Conservation (phyloP, 2,113 vertebrate genomes). For the Protobothrops mucrosquamatus region DNA sequence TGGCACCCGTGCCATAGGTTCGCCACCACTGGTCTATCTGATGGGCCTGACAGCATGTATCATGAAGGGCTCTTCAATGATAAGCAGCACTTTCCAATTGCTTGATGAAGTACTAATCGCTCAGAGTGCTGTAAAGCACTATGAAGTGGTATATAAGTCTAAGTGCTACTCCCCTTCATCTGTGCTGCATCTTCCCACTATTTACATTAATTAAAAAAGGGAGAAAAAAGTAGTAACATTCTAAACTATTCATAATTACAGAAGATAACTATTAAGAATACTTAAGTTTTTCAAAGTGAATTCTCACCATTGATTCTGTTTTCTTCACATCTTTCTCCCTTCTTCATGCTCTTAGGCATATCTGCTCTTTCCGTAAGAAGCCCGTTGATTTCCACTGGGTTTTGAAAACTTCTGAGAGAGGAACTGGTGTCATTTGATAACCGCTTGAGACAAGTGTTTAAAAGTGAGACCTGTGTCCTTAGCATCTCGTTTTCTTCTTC, state of each 20-base stretch:
- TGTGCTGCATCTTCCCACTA: neutral
- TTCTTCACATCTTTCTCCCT: slow-evolving; percentile 67
- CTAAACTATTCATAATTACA: neutral
- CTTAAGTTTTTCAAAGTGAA: neutral
- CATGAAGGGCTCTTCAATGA: neutral
- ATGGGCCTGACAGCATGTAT: neutral
- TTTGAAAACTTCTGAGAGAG: slow-evolving; percentile 22
- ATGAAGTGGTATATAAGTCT: neutral
- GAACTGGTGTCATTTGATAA: neutral
- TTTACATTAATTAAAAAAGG: neutral
- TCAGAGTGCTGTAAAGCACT: neutral
- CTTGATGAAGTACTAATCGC: neutral
- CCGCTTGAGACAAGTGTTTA: slow-evolving; percentile 61
- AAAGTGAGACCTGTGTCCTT: slow-evolving; percentile 71
- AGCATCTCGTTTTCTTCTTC: slow-evolving; percentile 82
- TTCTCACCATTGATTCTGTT: slow-evolving; percentile 27
- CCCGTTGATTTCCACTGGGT: slow-evolving; percentile 1
- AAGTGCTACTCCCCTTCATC: neutral
- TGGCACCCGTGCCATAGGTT: no score
- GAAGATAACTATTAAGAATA: neutral
- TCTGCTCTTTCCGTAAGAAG: slow-evolving; percentile 48
- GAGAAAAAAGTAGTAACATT: neutral
- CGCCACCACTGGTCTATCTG: neutral
- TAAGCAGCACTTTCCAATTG: neutral
- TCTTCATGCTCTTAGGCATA: slow-evolving; percentile 60